Evolutionary conservation across 1,140 invertebrate species (phyloP).

Genomic region (Thalassaphorura encarpata): DNA sequence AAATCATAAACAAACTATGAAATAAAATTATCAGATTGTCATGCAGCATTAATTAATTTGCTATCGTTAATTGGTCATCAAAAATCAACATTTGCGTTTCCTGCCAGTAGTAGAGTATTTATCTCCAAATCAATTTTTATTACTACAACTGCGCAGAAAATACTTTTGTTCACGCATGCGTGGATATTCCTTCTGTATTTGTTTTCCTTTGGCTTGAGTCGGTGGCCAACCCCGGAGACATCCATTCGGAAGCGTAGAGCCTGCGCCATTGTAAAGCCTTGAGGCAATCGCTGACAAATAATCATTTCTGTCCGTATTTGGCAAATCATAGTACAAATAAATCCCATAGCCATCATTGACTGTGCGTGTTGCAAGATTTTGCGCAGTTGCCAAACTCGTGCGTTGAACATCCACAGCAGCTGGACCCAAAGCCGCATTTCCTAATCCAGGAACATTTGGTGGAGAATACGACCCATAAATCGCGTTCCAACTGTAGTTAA

Average conservation of each 20-base stretch:
- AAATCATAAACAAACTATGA: too few relatives aligned
- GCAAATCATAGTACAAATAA: constrained; percentile 9
- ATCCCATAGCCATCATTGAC: constrained; percentile 11
- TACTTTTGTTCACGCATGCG: too few relatives aligned
- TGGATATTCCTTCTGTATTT: too few relatives aligned
- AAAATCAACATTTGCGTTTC: too few relatives aligned
- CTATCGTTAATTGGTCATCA: too few relatives aligned
- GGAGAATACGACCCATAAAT: constrained; percentile 1
- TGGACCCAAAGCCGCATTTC: background rate
- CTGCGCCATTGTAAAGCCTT: background rate
- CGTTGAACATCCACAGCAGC: background rate
- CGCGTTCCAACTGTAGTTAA: constrained; percentile 18
- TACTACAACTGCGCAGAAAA: too few relatives aligned
- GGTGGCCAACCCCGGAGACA: background rate
- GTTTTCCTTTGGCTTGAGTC: too few relatives aligned
- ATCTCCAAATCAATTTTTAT: too few relatives aligned
- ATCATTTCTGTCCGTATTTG: background rate
- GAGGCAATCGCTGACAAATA: constrained; percentile 4
- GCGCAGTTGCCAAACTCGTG: background rate
- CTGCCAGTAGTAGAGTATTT: too few relatives aligned
- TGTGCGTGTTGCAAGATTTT: background rate
- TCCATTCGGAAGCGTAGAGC: background rate
- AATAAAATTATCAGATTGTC: too few relatives aligned
- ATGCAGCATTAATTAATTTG: too few relatives aligned
- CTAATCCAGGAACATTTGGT: constrained; percentile 3